Evolutionary conservation across 2,888 invertebrate species (phyloP).

Genomic region (Hypena proboscidalis): DNA sequence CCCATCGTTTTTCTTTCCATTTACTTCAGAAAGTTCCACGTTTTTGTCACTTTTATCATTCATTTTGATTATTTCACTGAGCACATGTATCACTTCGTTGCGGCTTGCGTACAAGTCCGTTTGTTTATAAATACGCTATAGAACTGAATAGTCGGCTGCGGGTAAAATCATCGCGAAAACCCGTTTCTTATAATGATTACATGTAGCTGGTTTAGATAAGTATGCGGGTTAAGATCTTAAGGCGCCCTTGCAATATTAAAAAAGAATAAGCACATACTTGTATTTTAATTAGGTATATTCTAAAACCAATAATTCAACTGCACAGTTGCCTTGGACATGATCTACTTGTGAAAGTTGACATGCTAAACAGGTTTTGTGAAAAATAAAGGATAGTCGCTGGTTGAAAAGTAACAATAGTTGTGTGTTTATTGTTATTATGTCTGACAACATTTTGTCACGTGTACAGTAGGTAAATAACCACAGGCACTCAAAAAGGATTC

Average conservation of each 20-base stretch:
- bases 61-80: slow-evolving; percentile 43
- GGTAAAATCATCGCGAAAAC: slow-evolving; percentile 35
- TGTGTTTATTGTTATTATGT: too few species aligned
- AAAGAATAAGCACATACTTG: slow-evolving; percentile 6
- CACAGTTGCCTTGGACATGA: too few species aligned
- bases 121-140: slow-evolving; percentile 29
- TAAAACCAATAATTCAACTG: too few species aligned
- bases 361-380: too few species aligned
- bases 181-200: slow-evolving; percentile 28
- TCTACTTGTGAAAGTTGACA: too few species aligned
- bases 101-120: slow-evolving; percentile 22
- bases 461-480: too few species aligned
- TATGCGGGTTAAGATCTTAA: slow-evolving; percentile 3
- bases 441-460: too few species aligned
- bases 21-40: slow-evolving; percentile 41
- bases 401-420: too few species aligned
- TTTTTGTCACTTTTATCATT: slow-evolving; percentile 41
- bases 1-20: slow-evolving; percentile 29
- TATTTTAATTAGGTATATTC: background rate
- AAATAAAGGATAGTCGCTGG: too few species aligned
- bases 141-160: slow-evolving; percentile 29
- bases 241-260: slow-evolving; percentile 17
- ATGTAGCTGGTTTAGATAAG: slow-evolving; percentile 14
- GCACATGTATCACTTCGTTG: slow-evolving; percentile 7
- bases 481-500: too few species aligned